Conservation (phyloP, 2,113 vertebrate species). For the human region GRCh38 chr3:173204501-173205000, state of each 20-base stretch:
- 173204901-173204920: background rate
- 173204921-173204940: background rate
- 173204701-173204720: background rate
- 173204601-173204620: background rate
- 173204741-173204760: background rate
- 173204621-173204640: background rate
- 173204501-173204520: too few relatives aligned
- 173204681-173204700: background rate
- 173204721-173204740: background rate
- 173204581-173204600: too few relatives aligned
- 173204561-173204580: too few relatives aligned
- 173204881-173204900: background rate
- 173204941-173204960: background rate
- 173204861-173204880: background rate
- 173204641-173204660: background rate
- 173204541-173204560: too few relatives aligned
- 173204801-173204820: conserved; percentile 17
- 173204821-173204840: background rate
- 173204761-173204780: background rate
- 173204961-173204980: conserved; percentile 32
- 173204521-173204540: too few relatives aligned
- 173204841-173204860: background rate
- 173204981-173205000: background rate
- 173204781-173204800: background rate
- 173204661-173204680: background rate